These are phyloP conservation scores for Apamea sordens DNA, from an alignment of 2,888 invertebrate species.

Conservation along the genomic window DNA sequence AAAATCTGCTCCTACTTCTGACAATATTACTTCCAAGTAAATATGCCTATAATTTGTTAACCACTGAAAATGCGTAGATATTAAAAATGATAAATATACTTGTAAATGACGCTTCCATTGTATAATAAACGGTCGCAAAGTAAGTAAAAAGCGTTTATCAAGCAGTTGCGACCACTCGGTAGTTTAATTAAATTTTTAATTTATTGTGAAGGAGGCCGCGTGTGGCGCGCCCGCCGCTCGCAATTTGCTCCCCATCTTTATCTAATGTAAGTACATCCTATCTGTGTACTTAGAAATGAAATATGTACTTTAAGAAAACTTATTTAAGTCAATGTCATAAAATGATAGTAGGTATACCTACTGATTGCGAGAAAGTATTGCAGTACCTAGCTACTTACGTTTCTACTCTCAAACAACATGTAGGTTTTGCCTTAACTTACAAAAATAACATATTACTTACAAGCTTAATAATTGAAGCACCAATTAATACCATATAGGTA, in stretches of 20 bases:
- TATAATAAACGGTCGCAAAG: constrained; percentile 77
- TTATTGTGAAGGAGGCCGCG: constrained; percentile 83
- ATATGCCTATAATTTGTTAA: constrained; percentile 30
- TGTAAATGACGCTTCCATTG: constrained; percentile 62
- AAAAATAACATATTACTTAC: not conserved
- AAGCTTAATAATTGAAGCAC: not conserved
- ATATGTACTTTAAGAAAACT: constrained; percentile 48
- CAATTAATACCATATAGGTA: not conserved
- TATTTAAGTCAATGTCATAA: not conserved
- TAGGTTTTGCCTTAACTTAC: not conserved
- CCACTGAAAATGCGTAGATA: constrained; percentile 12
- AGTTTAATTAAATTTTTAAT: constrained; percentile 88
- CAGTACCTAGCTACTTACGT: not conserved
- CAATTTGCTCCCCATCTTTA: constrained; percentile 79
- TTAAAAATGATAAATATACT: constrained; percentile 57
- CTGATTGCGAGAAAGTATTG: not conserved
- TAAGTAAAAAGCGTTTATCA: constrained; percentile 84
- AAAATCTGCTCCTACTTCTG: not conserved
- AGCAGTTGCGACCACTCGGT: constrained; percentile 83
- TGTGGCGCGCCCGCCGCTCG: constrained; percentile 74
- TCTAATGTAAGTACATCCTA: constrained; percentile 67
- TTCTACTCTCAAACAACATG: not conserved
- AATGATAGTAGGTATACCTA: not conserved
- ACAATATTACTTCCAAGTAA: not conserved
- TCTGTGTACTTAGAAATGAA: constrained; percentile 59